These are phyloP conservation scores for Dermochelys coriacea DNA, from an alignment of 2,797 vertebrate genomes.

Conservation along the genomic window DNA sequence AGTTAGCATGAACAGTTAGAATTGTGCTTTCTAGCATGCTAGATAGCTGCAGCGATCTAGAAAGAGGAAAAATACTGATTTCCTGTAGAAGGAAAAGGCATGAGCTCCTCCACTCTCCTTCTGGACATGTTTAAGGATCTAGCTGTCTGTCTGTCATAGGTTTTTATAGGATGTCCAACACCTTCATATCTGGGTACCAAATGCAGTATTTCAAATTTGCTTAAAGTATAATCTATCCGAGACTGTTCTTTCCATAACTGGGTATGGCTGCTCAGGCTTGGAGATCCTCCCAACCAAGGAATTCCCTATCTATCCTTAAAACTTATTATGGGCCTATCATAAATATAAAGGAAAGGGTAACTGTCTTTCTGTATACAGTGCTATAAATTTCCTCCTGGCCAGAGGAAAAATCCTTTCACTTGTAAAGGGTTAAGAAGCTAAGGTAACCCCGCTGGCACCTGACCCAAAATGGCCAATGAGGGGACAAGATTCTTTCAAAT, in stretches of 20 bases:
- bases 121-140: not conserved
- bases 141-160: not conserved
- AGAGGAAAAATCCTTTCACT: too few relatives aligned
- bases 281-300: too few relatives aligned
- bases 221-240: not conserved
- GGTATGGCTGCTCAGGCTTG: too few relatives aligned
- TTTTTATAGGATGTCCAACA: not conserved
- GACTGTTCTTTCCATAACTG: not conserved
- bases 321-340: too few relatives aligned
- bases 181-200: not conserved
- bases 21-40: not conserved
- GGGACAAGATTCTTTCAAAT: too few relatives aligned
- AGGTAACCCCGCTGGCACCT: too few relatives aligned
- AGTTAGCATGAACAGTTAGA: not conserved
- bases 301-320: too few relatives aligned
- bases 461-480: too few relatives aligned
- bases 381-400: too few relatives aligned
- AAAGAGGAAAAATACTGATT: not conserved
- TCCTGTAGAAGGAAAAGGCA: not conserved
- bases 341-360: too few relatives aligned
- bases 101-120: not conserved
- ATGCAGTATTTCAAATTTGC: not conserved
- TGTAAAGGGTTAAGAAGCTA: too few relatives aligned
- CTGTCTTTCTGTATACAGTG: too few relatives aligned
- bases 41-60: not conserved